Evolutionary conservation across 2,797 vertebrate genomes (phyloP).

Genomic region (Halcyon smyrnensis): DNA sequence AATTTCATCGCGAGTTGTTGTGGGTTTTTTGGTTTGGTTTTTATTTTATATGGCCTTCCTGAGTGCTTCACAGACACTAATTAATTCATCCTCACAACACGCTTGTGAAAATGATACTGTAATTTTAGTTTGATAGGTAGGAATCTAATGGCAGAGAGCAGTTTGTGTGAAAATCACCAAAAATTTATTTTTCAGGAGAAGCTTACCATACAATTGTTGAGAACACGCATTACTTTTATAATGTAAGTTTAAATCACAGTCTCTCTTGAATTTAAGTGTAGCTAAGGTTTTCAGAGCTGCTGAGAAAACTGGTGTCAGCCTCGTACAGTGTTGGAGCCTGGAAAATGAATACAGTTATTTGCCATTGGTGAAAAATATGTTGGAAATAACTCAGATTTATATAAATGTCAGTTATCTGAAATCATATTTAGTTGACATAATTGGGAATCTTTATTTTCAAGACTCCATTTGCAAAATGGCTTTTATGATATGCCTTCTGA

Average conservation of each 20-base stretch:
- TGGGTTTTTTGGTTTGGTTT: not conserved
- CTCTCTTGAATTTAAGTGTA: not conserved
- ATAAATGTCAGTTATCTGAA: not conserved
- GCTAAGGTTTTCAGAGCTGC: not conserved
- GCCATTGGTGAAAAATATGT: not conserved
- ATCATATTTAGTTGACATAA: not conserved
- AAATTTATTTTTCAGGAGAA: not conserved
- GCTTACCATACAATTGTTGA: not conserved
- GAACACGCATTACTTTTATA: not conserved
- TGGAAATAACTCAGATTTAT: not conserved
- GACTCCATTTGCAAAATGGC: not conserved
- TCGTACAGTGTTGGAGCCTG: not conserved
- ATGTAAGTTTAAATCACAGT: not conserved
- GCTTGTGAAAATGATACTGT: not conserved
- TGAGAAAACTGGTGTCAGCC: not conserved
- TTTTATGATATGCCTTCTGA: not conserved
- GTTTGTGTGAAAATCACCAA: conserved; percentile 3
- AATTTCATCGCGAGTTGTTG: not conserved
- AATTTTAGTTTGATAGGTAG: not conserved
- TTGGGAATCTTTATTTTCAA: not conserved
- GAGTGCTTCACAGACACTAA: not conserved
- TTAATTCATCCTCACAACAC: conserved; percentile 17
- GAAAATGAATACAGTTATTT: not conserved
- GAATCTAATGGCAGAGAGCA: not conserved
- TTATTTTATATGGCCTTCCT: not conserved